Evolutionary conservation across 2,888 invertebrate species (phyloP).

Genomic region (Scaptomyza reducta): DNA sequence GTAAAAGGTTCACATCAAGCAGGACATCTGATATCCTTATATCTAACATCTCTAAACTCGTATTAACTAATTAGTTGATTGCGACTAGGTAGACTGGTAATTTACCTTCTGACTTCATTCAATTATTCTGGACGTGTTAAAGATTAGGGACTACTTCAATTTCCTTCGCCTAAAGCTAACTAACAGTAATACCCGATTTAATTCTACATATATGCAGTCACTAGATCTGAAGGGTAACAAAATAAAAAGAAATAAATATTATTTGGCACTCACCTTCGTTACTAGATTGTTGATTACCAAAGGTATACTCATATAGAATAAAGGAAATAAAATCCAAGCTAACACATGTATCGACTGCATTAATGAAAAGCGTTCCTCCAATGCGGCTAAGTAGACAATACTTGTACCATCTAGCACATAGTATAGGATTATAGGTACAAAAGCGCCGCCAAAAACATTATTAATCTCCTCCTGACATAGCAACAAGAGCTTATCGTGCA

Average conservation of each 20-base stretch:
- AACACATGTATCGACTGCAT: neutral
- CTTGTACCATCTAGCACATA: conserved; percentile 30
- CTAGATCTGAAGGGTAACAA: no score
- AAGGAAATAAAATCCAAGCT: conserved; percentile 15
- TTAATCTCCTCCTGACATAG: conserved; percentile 35
- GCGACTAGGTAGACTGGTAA: neutral
- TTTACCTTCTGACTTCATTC: no score
- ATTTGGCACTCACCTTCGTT: conserved; percentile 21
- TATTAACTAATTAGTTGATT: conserved; percentile 6
- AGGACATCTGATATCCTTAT: neutral
- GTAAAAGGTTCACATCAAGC: no score
- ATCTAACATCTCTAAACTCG: neutral
- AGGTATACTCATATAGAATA: conserved; percentile 37
- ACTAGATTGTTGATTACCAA: conserved; percentile 36
- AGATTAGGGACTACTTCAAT: no score
- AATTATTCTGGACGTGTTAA: no score
- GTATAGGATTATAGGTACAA: conserved; percentile 31
- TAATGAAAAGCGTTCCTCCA: neutral
- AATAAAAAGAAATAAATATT: no score
- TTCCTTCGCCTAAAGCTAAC: no score
- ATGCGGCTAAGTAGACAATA: conserved; percentile 6
- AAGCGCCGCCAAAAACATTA: conserved; percentile 39
- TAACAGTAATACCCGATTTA: no score
- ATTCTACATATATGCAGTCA: no score
- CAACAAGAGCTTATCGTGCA: conserved; percentile 43